Evolutionary conservation across 2,888 invertebrate genomes (phyloP).

Genomic region (Agriopis aurantiaria): DNA sequence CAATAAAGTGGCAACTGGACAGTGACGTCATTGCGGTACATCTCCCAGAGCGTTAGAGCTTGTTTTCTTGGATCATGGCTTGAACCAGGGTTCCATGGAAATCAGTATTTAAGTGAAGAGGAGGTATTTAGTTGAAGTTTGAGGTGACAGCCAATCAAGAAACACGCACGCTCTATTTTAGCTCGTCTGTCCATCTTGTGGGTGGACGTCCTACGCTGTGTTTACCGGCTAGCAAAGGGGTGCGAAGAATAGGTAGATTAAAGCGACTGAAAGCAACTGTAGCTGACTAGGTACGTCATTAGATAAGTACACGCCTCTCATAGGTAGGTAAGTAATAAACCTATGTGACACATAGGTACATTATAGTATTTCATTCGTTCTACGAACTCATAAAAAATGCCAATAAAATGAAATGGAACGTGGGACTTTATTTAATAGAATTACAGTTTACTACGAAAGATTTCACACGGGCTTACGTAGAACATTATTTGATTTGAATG

Average conservation of each 20-base stretch:
- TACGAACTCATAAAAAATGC: constrained; percentile 16
- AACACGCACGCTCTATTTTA: too few species aligned
- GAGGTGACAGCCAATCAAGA: constrained; percentile 10
- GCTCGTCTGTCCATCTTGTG: too few species aligned
- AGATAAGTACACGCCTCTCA: background rate
- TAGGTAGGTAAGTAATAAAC: background rate
- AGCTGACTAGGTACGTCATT: background rate
- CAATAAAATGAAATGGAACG: constrained; percentile 6
- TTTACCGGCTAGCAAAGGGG: too few species aligned
- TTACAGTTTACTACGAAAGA: constrained; percentile 8
- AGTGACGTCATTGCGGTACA: too few species aligned
- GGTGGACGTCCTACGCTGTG: too few species aligned
- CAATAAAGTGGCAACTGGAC: too few species aligned
- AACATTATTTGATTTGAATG: constrained; percentile 3
- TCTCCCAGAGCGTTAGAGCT: too few species aligned
- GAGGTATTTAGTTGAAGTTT: background rate
- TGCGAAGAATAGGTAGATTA: too few species aligned
- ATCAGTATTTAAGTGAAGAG: constrained; percentile 9
- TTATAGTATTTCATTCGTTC: constrained; percentile 8
- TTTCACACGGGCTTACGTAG: constrained; percentile 2
- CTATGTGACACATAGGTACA: background rate
- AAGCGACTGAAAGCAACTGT: too few species aligned
- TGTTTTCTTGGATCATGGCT: too few species aligned
- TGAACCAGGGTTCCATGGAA: background rate
- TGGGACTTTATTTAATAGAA: constrained; percentile 6